Evolutionary conservation across 2,797 vertebrate species (phyloP).

Genomic region (Gymnoscopelus microlampas): DNA sequence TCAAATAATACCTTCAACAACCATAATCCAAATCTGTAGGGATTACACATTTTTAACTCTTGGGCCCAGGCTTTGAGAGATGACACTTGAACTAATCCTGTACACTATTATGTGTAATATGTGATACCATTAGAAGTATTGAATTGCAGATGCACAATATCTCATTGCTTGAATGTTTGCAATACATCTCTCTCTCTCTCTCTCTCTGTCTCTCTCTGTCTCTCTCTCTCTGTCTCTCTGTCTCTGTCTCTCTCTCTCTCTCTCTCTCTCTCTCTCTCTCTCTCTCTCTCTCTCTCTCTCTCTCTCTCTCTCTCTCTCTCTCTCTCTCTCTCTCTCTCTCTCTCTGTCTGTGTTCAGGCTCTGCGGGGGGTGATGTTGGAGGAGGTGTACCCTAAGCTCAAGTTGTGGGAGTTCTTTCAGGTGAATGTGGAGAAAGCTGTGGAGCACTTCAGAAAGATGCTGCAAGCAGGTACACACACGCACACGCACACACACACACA

Average conservation of each 20-base stretch:
- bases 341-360: constrained; percentile 81
- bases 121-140: too few species aligned
- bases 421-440: constrained; percentile 83
- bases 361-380: constrained; percentile 82
- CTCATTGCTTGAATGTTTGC: too few species aligned
- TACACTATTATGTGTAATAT: too few species aligned
- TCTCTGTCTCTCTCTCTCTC: too few species aligned
- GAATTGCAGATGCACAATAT: too few species aligned
- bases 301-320: background rate
- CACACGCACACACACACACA: background rate
- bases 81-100: too few species aligned
- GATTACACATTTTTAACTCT: too few species aligned
- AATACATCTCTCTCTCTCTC: too few species aligned
- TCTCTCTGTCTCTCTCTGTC: background rate
- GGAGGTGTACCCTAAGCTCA: constrained; percentile 83
- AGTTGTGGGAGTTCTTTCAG: constrained; percentile 91
- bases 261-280: constrained; percentile 1
- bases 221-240: constrained; percentile 49
- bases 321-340: background rate
- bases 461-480: constrained; percentile 78
- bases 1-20: too few species aligned
- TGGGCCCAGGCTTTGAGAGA: too few species aligned
- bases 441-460: constrained; percentile 82
- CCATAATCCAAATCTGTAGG: too few species aligned
- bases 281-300: constrained; percentile 29